These are phyloP conservation scores for Xestia sexstrigata DNA, from an alignment of 2,888 invertebrate genomes.

Conservation along the genomic window DNA sequence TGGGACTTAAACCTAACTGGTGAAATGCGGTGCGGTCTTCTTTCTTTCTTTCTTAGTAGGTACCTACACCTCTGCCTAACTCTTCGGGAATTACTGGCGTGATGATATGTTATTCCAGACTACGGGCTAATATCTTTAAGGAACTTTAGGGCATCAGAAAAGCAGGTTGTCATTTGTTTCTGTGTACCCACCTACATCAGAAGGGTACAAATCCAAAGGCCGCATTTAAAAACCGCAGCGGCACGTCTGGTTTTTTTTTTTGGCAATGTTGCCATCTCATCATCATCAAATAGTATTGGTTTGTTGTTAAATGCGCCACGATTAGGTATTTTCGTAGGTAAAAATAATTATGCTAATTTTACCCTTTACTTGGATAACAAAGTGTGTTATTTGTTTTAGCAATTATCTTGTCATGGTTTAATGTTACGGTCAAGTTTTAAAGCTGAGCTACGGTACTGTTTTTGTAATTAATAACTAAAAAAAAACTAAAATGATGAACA, in stretches of 20 bases:
- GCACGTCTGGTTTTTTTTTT: not conserved
- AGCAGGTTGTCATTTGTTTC: not conserved
- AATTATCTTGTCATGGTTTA: slow-evolving; percentile 22
- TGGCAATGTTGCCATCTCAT: not conserved
- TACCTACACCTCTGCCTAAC: too few relatives aligned
- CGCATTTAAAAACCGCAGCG: not conserved
- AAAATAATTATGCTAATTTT: slow-evolving; percentile 25
- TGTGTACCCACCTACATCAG: too few relatives aligned
- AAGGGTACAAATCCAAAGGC: too few relatives aligned
- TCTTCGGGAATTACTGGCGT: too few relatives aligned
- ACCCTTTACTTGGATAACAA: not conserved
- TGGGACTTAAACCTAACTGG: too few relatives aligned
- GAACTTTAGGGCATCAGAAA: not conserved
- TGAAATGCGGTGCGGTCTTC: too few relatives aligned
- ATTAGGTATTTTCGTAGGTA: slow-evolving; percentile 6
- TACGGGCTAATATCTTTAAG: too few relatives aligned
- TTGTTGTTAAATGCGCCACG: not conserved
- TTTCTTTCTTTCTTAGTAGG: too few relatives aligned
- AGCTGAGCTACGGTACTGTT: slow-evolving; percentile 1
- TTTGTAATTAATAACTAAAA: slow-evolving; percentile 6
- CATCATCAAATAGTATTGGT: not conserved
- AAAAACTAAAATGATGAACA: not conserved
- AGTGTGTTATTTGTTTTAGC: slow-evolving; percentile 39
- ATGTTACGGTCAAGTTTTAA: slow-evolving; percentile 31
- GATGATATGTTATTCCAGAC: too few relatives aligned